Conservation (phyloP, 2,888 invertebrate genomes). For the Hemaris fuciformis region DNA sequence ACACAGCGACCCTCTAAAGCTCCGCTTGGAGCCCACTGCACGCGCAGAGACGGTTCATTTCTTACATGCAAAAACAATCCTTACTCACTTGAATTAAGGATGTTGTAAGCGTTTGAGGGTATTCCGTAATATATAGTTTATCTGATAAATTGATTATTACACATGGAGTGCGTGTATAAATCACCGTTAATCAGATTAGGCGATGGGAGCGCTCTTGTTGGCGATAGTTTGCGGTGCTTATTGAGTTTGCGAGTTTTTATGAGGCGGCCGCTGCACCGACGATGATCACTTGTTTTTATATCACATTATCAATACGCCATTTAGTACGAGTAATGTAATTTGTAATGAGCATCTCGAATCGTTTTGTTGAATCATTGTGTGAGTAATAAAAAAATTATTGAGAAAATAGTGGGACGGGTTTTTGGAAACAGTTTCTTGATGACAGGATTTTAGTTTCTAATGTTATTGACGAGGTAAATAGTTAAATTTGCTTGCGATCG, state of each 20-base stretch:
- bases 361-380: neutral
- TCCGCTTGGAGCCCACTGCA: slow-evolving; percentile 23
- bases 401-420: neutral
- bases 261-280: slow-evolving; percentile 3
- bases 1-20: slow-evolving; percentile 18
- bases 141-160: slow-evolving; percentile 70
- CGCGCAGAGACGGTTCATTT: slow-evolving; percentile 20
- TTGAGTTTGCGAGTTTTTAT: slow-evolving; percentile 41
- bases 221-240: slow-evolving; percentile 31
- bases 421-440: neutral
- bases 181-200: slow-evolving; percentile 64
- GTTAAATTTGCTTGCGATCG: no score
- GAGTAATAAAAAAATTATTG: no score
- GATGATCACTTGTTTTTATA: neutral
- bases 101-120: slow-evolving; percentile 20
- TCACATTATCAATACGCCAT: slow-evolving; percentile 7
- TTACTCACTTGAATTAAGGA: slow-evolving; percentile 17
- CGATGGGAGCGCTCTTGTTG: slow-evolving; percentile 28
- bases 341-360: neutral
- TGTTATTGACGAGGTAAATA: no score
- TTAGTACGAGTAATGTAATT: neutral
- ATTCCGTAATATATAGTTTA: slow-evolving; percentile 71
- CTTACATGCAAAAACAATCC: slow-evolving; percentile 19
- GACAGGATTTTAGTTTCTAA: no score
- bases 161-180: slow-evolving; percentile 62